Conservation (phyloP, 2,888 invertebrate species). For the Dendrolimus pini region DNA sequence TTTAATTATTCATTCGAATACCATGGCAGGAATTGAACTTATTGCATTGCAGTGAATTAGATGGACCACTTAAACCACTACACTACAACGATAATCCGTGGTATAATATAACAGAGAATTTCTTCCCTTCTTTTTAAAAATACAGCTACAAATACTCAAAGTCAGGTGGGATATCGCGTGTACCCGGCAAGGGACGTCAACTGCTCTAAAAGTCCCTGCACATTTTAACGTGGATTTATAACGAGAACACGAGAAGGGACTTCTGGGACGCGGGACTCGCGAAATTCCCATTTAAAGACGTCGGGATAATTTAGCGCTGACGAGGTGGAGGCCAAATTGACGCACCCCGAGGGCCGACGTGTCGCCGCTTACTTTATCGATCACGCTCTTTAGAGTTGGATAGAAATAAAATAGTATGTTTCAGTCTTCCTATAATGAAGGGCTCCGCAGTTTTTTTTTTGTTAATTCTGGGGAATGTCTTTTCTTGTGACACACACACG, state of each 20-base stretch:
- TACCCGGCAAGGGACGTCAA: slow-evolving; percentile 40
- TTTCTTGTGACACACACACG: no score
- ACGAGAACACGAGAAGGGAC: slow-evolving; percentile 44
- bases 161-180: slow-evolving; percentile 56
- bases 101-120: background rate
- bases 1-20: no score
- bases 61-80: no score
- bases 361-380: slow-evolving; percentile 56
- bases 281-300: slow-evolving; percentile 74
- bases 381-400: slow-evolving; percentile 34
- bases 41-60: no score
- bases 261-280: slow-evolving; percentile 57
- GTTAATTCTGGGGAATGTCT: no score
- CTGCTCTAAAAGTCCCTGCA: slow-evolving; percentile 40
- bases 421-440: no score
- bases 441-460: no score
- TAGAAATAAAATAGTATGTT: background rate
- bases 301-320: slow-evolving; percentile 74
- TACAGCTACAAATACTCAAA: slow-evolving; percentile 23
- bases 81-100: no score
- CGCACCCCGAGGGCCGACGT: slow-evolving; percentile 57
- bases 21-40: no score
- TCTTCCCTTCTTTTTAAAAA: background rate
- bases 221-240: slow-evolving; percentile 25
- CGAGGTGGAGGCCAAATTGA: slow-evolving; percentile 68